Evolutionary conservation across 1,140 invertebrate genomes (phyloP).

Genomic region (Campoletis sonorensis): DNA sequence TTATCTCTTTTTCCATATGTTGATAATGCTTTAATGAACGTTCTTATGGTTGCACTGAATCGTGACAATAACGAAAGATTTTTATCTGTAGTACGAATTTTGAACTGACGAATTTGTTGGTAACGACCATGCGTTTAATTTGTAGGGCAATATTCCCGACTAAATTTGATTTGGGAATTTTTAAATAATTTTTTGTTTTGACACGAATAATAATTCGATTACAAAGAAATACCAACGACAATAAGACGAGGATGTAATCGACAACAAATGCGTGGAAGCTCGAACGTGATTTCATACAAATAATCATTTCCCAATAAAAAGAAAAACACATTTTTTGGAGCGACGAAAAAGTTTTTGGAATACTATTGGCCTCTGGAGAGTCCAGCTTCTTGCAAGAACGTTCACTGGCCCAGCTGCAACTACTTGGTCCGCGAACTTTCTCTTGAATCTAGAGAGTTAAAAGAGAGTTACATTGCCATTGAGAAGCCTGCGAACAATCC

Average conservation of each 20-base stretch:
- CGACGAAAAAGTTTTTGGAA: conserved; percentile 26
- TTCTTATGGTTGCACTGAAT: no score
- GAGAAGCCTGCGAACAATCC: conserved; percentile 39
- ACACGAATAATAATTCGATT: no score
- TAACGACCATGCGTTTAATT: no score
- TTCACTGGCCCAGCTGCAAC: not conserved
- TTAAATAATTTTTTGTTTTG: no score
- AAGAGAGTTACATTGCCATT: conserved; percentile 6
- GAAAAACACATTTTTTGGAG: not conserved
- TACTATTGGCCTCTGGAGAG: conserved; percentile 21
- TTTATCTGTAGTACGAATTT: no score
- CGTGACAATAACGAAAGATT: no score
- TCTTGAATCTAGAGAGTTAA: not conserved
- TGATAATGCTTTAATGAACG: no score
- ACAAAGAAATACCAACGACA: not conserved
- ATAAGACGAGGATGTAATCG: not conserved
- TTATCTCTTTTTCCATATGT: no score
- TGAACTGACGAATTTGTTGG: no score
- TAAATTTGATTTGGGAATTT: no score
- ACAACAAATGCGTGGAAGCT: not conserved
- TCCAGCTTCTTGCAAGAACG: not conserved
- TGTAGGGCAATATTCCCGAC: no score
- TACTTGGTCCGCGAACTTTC: not conserved
- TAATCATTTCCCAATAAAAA: not conserved
- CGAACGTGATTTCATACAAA: not conserved